Evolutionary conservation across 2,113 vertebrate genomes (phyloP), one percentile per base, ranked within the genome.

Genomic region (Tautogolabrus adspersus): DNA sequence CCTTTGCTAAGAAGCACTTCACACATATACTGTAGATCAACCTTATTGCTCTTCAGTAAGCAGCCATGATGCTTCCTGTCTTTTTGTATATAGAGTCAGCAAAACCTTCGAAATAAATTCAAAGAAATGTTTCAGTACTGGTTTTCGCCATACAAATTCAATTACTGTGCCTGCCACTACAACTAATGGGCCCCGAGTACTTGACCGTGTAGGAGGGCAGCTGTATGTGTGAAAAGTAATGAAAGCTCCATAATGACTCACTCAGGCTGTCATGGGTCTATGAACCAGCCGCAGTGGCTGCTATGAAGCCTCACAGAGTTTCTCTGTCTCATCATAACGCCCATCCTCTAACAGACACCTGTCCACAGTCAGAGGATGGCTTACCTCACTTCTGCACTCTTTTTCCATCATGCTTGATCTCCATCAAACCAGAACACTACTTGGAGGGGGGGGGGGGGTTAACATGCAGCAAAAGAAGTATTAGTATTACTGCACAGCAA

Each of bases 371-470:
- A 47, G 52, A 72, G 13, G 62, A 77, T 65, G 82, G 81, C 76
- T 86, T 57, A 74, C 79, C 70, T 79, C 79, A 60, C 88, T 78
- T 61, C 52, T 68, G 54, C 75, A 16, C 75, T 81, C 65, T 59
- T 84, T 82, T 86, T 81, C 79, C 79, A 86, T 83, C 75, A 81
- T 22, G 63, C 37, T 30, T 46, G 38, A 67, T 77, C 82, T 80
- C 26, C 68, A 66, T 85, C 86, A 83, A 49, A 55, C 10, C 79
- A 70, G 81, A 71, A 60, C 51, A 38, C 19, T 12, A 51, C 19
- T 1, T 0, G 10, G 22, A 63, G 57, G 11, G 22, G 42, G 21
- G 23, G 26, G 21, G 62, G 2, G 23, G 51, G 79, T 49, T 59
- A 56, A 66, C 47, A 7, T 49, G 55, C 56, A 11, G 56, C 64